Percentiles rank a stretch among this genome's conserved stretches.
Evolutionary conservation across 2,797 vertebrate species (phyloP).

Genomic region (Morelia viridis): DNA sequence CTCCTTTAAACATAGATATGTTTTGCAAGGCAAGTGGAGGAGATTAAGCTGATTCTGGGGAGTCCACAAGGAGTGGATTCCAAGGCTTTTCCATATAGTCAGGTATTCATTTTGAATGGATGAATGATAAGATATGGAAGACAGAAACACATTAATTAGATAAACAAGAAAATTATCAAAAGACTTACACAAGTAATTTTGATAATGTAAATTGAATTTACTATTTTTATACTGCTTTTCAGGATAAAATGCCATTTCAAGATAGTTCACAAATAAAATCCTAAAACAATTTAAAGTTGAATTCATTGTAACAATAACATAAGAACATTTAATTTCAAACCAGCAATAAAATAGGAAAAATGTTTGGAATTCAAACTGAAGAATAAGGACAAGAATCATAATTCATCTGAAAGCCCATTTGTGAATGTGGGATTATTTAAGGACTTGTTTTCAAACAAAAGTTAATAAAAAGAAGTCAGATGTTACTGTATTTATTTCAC

Average conservation of each 20-base stretch:
- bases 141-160: not conserved
- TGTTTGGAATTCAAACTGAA: not conserved
- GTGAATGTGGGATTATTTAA: not conserved
- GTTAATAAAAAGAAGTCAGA: not conserved
- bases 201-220: not conserved
- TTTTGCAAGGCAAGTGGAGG: not conserved
- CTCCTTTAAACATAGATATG: not conserved
- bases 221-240: not conserved
- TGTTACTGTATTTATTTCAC: not conserved
- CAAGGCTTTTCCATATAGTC: not conserved
- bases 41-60: not conserved
- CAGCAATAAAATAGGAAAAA: not conserved
- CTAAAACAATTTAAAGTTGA: not conserved
- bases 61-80: not conserved
- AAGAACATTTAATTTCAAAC: not conserved
- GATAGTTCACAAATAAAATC: not conserved
- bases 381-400: not conserved
- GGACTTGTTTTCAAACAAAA: not conserved
- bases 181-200: not conserved
- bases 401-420: not conserved
- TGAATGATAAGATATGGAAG: not conserved
- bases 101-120: not conserved
- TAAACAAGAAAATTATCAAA: not conserved
- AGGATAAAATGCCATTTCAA: not conserved
- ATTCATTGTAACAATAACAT: not conserved